phyloP scores from a whole-genome alignment of 30 jellyfish, hydroid and myxozoan species.

The Aurelia aurita region DNA sequence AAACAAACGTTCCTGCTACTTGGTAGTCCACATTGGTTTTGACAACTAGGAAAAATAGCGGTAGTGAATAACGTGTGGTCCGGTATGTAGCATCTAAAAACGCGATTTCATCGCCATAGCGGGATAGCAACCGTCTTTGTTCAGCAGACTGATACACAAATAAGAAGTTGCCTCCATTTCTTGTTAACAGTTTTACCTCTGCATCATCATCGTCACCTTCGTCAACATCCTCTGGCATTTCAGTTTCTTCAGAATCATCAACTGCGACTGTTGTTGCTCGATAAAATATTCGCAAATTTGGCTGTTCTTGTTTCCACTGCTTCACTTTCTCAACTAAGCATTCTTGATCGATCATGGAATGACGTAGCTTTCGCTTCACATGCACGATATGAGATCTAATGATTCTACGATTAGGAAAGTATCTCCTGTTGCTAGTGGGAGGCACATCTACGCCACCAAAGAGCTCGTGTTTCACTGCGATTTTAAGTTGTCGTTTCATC shows the following conservation, averaged over 20 bases:
- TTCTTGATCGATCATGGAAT: slow-evolving; percentile 13
- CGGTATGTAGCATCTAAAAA: slow-evolving; percentile 81
- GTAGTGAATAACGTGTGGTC: slow-evolving; percentile 71
- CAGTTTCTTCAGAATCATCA: background rate
- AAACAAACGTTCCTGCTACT: slow-evolving; percentile 75
- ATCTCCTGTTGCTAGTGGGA: slow-evolving; percentile 9
- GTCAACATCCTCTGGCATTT: background rate
- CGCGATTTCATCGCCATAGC: slow-evolving; percentile 72
- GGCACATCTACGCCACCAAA: background rate
- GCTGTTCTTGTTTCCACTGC: background rate
- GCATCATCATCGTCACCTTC: slow-evolving; percentile 5
- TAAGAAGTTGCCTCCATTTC: slow-evolving; percentile 21
- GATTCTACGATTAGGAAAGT: slow-evolving; percentile 1
- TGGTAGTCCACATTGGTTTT: too few species aligned
- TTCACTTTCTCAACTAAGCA: background rate
- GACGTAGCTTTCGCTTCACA: background rate
- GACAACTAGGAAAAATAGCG: slow-evolving; percentile 80
- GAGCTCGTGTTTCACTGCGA: background rate
- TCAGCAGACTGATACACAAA: slow-evolving; percentile 77
- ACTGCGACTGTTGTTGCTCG: background rate
- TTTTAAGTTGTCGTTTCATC: slow-evolving; percentile 14
- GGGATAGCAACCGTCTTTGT: slow-evolving; percentile 63
- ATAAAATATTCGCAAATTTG: background rate
- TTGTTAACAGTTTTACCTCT: background rate
- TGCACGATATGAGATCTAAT: slow-evolving; percentile 15